A percentile compares a stretch with the other conserved stretches of the same genome.
Conservation (phyloP, 2,888 invertebrate genomes). For the Cataglyphis albicans region DNA sequence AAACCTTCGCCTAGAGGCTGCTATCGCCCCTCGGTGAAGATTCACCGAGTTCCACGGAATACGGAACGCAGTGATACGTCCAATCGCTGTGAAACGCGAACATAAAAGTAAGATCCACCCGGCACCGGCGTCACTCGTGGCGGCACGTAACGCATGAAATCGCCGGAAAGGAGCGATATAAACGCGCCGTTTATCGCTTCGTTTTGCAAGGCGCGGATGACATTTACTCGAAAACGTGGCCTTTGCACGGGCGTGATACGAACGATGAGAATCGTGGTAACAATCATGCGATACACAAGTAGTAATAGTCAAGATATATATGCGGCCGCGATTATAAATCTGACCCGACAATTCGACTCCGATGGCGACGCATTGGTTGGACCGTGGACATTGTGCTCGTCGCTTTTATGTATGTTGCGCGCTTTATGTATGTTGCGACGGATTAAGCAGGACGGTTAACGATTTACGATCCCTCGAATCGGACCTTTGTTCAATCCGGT, state of each 20-base stretch:
- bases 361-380: constrained; percentile 28
- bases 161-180: constrained; percentile 71
- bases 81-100: constrained; percentile 68
- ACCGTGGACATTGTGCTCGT: neutral
- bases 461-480: constrained; percentile 61
- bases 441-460: constrained; percentile 58
- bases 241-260: neutral
- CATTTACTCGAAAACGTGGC: neutral
- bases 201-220: constrained; percentile 66
- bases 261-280: neutral
- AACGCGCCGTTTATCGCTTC: constrained; percentile 76
- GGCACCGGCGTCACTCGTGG: constrained; percentile 25
- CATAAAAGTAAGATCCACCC: constrained; percentile 71
- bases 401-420: constrained; percentile 47
- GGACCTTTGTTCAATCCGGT: constrained; percentile 44
- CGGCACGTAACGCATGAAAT: constrained; percentile 75
- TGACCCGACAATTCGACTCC: constrained; percentile 1
- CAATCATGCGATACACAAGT: constrained; percentile 9
- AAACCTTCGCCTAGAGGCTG: constrained; percentile 37
- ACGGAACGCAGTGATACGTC: constrained; percentile 67
- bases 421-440: constrained; percentile 40
- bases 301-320: neutral
- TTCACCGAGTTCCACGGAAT: neutral
- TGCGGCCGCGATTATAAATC: constrained; percentile 40
- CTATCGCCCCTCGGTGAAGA: neutral